A percentile compares a stretch with the other conserved stretches of the same genome.
Evolutionary conservation across 30 jellyfish, hydroid and myxozoan genomes (phyloP).

Genomic region (Aurelia aurita): DNA sequence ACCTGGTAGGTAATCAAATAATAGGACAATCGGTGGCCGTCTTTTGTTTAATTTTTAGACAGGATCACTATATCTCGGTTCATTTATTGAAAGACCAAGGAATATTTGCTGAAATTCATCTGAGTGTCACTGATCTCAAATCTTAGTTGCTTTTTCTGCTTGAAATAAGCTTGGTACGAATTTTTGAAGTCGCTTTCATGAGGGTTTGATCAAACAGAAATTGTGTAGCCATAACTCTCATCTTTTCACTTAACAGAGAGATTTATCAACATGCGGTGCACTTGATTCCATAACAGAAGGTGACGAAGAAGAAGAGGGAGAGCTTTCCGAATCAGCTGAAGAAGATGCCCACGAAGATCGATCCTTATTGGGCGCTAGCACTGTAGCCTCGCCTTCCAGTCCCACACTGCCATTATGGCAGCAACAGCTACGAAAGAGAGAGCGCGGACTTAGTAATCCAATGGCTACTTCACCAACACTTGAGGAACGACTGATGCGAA

Average conservation of each 20-base stretch:
- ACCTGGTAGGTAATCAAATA: too few relatives aligned
- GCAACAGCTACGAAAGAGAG: constrained; percentile 64
- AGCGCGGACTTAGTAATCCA: constrained; percentile 39
- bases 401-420: constrained; percentile 85
- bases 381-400: constrained; percentile 49
- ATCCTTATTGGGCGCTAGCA: constrained; percentile 14
- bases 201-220: too few relatives aligned
- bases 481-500: constrained; percentile 63
- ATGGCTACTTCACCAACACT: constrained; percentile 51
- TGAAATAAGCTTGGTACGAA: too few relatives aligned
- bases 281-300: constrained; percentile 87
- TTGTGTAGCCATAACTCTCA: too few relatives aligned
- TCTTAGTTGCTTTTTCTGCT: too few relatives aligned
- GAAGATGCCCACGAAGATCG: constrained; percentile 60
- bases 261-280: constrained; percentile 59
- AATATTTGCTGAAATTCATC: too few relatives aligned
- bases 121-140: too few relatives aligned
- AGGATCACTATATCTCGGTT: too few relatives aligned
- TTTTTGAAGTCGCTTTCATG: too few relatives aligned
- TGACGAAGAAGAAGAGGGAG: constrained; percentile 80
- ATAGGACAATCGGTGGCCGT: too few relatives aligned
- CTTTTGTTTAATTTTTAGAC: too few relatives aligned
- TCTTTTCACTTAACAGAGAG: constrained; percentile 44
- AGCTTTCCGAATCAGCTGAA: constrained; percentile 44
- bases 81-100: too few relatives aligned